Evolutionary conservation across 2,797 vertebrate species (phyloP).

Genomic region (Apogon hyalosoma): DNA sequence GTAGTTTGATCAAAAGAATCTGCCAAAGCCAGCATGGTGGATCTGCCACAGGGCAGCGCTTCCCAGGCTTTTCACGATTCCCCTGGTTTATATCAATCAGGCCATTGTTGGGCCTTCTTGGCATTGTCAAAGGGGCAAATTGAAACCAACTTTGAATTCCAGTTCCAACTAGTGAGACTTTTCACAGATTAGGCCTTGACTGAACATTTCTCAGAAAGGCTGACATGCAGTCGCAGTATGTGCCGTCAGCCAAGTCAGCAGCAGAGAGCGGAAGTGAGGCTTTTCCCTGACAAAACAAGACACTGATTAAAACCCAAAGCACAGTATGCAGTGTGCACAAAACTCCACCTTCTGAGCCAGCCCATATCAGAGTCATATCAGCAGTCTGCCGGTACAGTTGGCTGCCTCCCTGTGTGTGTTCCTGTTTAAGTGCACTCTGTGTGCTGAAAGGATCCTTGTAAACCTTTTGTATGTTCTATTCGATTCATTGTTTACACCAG

Average conservation of each 20-base stretch:
- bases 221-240: conserved; percentile 21
- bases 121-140: conserved; percentile 23
- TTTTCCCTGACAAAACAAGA: conserved; percentile 66
- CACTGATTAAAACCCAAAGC: conserved; percentile 69
- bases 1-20: conserved; percentile 16
- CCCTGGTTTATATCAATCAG: conserved; percentile 29
- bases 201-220: conserved; percentile 49
- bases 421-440: background rate
- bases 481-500: background rate
- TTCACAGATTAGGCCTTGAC: conserved; percentile 41
- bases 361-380: conserved; percentile 46
- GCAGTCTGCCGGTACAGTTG: conserved; percentile 30
- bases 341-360: conserved; percentile 36
- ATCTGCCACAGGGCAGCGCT: background rate
- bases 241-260: conserved; percentile 56
- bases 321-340: conserved; percentile 45
- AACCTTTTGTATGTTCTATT: background rate
- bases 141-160: conserved; percentile 26
- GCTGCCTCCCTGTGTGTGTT: background rate
- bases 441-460: background rate
- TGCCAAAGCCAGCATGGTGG: conserved; percentile 4
- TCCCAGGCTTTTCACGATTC: conserved; percentile 26
- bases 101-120: conserved; percentile 34
- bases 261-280: conserved; percentile 57
- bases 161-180: conserved; percentile 31